Conservation (phyloP, 1,140 invertebrate genomes). For the Drosophila subpulchrella region DNA sequence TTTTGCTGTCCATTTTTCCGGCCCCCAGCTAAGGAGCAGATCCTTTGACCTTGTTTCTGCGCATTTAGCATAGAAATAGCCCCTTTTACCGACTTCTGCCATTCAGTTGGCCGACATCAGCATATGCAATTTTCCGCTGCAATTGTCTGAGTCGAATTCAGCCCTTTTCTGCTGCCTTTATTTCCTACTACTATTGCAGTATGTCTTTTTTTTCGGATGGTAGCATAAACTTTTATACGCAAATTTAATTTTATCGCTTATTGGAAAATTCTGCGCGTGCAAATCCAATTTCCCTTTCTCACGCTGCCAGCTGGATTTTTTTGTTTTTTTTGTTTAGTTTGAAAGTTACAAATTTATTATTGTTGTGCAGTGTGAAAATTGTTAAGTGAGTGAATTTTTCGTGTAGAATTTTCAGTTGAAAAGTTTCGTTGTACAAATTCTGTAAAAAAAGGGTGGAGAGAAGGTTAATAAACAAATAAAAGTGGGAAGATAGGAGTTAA, state of each 20-base stretch:
- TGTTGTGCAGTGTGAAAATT: slow-evolving; percentile 11
- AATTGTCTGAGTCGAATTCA: slow-evolving; percentile 33
- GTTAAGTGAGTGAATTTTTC: slow-evolving; percentile 1
- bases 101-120: slow-evolving; percentile 25
- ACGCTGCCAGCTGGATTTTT: neutral
- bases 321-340: slow-evolving; percentile 17
- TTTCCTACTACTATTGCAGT: slow-evolving; percentile 6
- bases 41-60: slow-evolving; percentile 30
- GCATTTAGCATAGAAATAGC: slow-evolving; percentile 47
- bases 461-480: slow-evolving; percentile 2
- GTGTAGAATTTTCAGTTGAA: neutral
- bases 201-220: slow-evolving; percentile 12
- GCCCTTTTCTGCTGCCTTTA: slow-evolving; percentile 9
- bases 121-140: slow-evolving; percentile 51
- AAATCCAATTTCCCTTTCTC: slow-evolving; percentile 25
- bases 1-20: slow-evolving; percentile 23
- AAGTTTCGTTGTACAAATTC: slow-evolving; percentile 3
- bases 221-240: slow-evolving; percentile 41
- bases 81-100: slow-evolving; percentile 21
- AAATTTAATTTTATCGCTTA: slow-evolving; percentile 50
- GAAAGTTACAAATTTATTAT: slow-evolving; percentile 33
- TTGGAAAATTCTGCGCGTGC: slow-evolving; percentile 41
- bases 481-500: neutral
- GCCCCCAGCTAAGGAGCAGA: slow-evolving; percentile 1
- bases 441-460: neutral